Evolutionary conservation across 2,113 vertebrate species (phyloP), one percentile per base, ranked within the genome.

Genomic region (Ageneiosus marmoratus): DNA sequence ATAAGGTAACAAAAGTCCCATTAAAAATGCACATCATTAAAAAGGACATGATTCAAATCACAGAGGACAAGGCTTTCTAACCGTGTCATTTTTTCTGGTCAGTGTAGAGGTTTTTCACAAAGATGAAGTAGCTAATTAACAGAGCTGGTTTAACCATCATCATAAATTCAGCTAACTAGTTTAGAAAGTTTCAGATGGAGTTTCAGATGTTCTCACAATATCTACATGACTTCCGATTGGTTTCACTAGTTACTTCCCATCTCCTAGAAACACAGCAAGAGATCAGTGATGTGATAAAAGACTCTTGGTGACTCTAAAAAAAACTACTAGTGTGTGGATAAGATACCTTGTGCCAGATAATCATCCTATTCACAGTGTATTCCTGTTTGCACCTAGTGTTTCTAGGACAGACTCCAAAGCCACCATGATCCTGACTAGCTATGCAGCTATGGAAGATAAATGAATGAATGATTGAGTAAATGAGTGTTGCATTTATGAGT

Each of bases 1-100:
- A 94, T 82, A 95, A 94, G 92, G 88, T 94, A 83, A 87, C 37
- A 44, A 53, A 63, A 72, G 15, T 12, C 77, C 58, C 10, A 83
- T 46, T n/a, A 15, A 48, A 44, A n/a, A 27, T 44, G 24, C 12
- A 72, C 11, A 48, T 72, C 44, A 72, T 50, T 16, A 27, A 29
- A 79, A 56, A 62, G 11, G 6, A 46, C 27, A 60, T 29, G 27
- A 11, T 48, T 50, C 48, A 48, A 27, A 73, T 76, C 20, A 29
- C 22, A 6, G 4, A 73, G n/a, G 37, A 60, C 41, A 81, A 11
- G 16, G 34, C 5, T 72, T 81, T 72, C 24, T 41, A 4, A 58
- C 34, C n/a, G 44, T 1, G 34, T 82, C 0, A 2, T 63, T 51
- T 20, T 70, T 65, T 24, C 6, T 76, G 46, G 41, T 48, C 56